Base-by-base conservation (phyloP, 1,140 invertebrate genomes). In the Heliconius hermathena region DNA sequence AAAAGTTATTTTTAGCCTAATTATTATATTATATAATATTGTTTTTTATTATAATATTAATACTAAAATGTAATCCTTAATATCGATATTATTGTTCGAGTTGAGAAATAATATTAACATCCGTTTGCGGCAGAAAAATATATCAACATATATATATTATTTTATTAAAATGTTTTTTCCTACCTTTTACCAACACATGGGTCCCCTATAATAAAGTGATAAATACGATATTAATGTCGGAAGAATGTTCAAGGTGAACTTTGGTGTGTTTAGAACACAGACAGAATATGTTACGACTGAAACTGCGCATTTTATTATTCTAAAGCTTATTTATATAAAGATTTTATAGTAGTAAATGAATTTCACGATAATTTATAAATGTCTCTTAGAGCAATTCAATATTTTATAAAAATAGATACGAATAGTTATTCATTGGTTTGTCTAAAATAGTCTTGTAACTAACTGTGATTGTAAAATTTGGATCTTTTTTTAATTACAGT, bases 161-260 rank as follows among this genome's bases (percentile, higher is more conserved):
- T 3, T 22, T 52, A n/a, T n/a, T n/a, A n/a, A 75, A 20, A 22
- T n/a, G 0, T 60, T 60, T 22, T 16, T 66, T 66, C 60, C 26
- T 22, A 29, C 22, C 1, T 26, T 66, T 26, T 29, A 16, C 9
- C 1, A 29, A 29, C 22, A 11, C 22, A 29, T 66, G 26, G 60
- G 60, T 1, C 26, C 22, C 60, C 26, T 66, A 66, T 66, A 29
- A 66, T 66, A 66, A 26, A 73, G 71, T 80, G 74, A 79, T 78
- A 81, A 82, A 80, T 76, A 49, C 78, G 71, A 79, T 77, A 78
- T 78, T 78, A 81, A 79, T 83, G 71, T 77, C 66, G 71, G 79
- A 78, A 76, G 75, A 81, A 57, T 81, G 26, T 73, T 81, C 82
- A 83, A 83, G 82, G 82, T 80, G 66, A 71, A 71, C 60, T 76